phyloP scores from a whole-genome alignment of 2,797 vertebrate species.

The Salarias fasciatus region DNA sequence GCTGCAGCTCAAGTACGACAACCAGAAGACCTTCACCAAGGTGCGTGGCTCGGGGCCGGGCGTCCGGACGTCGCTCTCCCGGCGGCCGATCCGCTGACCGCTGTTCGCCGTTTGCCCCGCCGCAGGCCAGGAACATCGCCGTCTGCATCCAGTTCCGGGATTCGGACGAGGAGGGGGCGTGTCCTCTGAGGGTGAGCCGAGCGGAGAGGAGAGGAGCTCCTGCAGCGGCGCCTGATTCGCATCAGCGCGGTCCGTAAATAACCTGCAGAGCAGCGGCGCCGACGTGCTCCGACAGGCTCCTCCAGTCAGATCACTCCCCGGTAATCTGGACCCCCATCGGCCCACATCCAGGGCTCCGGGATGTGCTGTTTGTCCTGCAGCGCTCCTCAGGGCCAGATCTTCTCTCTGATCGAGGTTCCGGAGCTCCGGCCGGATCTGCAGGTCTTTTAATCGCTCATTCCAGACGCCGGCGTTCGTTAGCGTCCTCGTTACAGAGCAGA shows the following conservation, averaged over 20 bases:
- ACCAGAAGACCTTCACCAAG: conserved; percentile 97
- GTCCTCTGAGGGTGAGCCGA: conserved; percentile 88
- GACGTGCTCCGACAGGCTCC: too few species aligned
- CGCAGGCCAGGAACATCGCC: conserved; percentile 94
- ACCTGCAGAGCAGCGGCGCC: too few species aligned
- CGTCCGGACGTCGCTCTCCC: too few species aligned
- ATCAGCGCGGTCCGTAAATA: too few species aligned
- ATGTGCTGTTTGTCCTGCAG: conserved; percentile 11
- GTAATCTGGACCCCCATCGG: conserved; percentile 56
- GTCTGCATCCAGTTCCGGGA: conserved; percentile 93
- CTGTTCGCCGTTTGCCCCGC: conserved; percentile 16
- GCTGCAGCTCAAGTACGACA: conserved; percentile 94
- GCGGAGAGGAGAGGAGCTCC: too few species aligned
- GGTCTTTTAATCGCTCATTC: conserved; percentile 64
- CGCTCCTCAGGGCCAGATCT: background rate
- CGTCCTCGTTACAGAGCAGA: conserved; percentile 52
- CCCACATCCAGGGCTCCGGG: too few species aligned
- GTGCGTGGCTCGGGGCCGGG: too few species aligned
- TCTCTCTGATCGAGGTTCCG: conserved; percentile 7
- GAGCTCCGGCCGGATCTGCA: conserved; percentile 34
- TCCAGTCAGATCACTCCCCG: background rate
- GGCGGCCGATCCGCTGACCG: too few species aligned
- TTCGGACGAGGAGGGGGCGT: conserved; percentile 89
- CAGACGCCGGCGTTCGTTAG: conserved; percentile 40
- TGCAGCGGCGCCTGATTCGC: too few species aligned